phyloP scores from a whole-genome alignment of 2,888 invertebrate species.

The Eretmocerus hayati region DNA sequence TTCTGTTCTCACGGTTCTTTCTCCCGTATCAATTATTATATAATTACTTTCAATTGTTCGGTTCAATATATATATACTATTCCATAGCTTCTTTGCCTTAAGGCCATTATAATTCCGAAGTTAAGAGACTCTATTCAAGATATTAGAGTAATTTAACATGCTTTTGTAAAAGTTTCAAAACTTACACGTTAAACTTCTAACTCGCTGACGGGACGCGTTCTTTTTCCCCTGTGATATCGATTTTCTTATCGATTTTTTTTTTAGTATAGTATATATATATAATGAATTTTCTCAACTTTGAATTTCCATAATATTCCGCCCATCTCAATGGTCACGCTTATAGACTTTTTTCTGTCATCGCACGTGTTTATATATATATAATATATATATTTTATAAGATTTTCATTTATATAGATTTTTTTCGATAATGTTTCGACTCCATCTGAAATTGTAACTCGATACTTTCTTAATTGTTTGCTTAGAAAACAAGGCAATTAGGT shows the following conservation, averaged over 20 bases:
- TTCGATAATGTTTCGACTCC: conserved; percentile 33
- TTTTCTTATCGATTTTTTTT: conserved; percentile 19
- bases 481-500: conserved; percentile 47
- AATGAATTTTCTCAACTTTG: conserved; percentile 29
- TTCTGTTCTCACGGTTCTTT: conserved; percentile 24
- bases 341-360: conserved; percentile 25
- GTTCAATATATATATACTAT: conserved; percentile 26
- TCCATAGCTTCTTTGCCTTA: conserved; percentile 30
- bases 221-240: conserved; percentile 20
- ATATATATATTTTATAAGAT: conserved; percentile 27
- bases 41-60: conserved; percentile 22
- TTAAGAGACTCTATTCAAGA: conserved; percentile 33
- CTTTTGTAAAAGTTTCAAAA: conserved; percentile 41
- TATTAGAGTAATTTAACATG: conserved; percentile 28
- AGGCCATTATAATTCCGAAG: conserved; percentile 33
- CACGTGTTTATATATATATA: conserved; percentile 15
- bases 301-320: conserved; percentile 35
- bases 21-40: too few relatives aligned
- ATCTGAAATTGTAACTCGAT: conserved; percentile 38
- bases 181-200: conserved; percentile 31
- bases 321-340: conserved; percentile 24
- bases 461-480: conserved; percentile 44
- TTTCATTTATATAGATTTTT: conserved; percentile 25
- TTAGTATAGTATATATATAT: conserved; percentile 24
- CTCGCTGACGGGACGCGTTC: conserved; percentile 11